A percentile compares a stretch with the other conserved stretches of the same genome.
phyloP scores from a whole-genome alignment of 2,797 vertebrate genomes.

The Leptoclinus maculatus region DNA sequence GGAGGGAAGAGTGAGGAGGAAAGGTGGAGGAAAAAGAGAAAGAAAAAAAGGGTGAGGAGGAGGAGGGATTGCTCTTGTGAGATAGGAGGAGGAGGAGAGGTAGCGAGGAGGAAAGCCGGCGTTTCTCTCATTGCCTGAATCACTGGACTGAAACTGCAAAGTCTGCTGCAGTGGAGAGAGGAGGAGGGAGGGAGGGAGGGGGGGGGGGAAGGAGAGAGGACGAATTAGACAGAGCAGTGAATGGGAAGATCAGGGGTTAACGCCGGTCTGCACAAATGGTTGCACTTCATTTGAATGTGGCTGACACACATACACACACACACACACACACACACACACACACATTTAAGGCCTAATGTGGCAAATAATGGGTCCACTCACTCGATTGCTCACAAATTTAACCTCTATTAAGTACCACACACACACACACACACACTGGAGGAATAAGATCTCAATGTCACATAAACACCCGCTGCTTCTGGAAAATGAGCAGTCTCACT shows the following conservation, averaged over 20 bases:
- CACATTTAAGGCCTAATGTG: conserved; percentile 69
- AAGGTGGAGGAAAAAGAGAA: conserved; percentile 32
- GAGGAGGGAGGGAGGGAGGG: conserved; percentile 34
- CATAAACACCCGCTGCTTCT: conserved; percentile 20
- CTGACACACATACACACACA: conserved; percentile 17
- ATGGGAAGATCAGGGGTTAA: conserved; percentile 54
- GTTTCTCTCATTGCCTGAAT: conserved; percentile 78
- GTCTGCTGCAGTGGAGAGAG: conserved; percentile 75
- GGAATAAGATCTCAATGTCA: conserved; percentile 12
- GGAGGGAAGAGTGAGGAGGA: conserved; percentile 42
- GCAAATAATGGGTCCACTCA: conserved; percentile 73
- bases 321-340: conserved; percentile 22
- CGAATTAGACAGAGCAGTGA: conserved; percentile 33
- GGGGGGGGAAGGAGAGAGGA: conserved; percentile 21
- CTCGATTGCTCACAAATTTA: conserved; percentile 71
- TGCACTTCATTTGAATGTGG: conserved; percentile 59
- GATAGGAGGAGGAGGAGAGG: conserved; percentile 48
- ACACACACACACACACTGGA: neutral
- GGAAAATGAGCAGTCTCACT: conserved; percentile 6
- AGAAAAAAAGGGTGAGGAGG: conserved; percentile 1
- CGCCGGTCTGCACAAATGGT: conserved; percentile 36
- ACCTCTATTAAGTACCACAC: conserved; percentile 38
- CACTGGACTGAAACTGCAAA: conserved; percentile 79
- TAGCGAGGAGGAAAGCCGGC: conserved; percentile 57
- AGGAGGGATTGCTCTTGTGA: conserved; percentile 42